Percentiles rank a stretch among this genome's conserved stretches.
Evolutionary conservation across 2,888 invertebrate species (phyloP).

Genomic region (Argyresthia albistria): DNA sequence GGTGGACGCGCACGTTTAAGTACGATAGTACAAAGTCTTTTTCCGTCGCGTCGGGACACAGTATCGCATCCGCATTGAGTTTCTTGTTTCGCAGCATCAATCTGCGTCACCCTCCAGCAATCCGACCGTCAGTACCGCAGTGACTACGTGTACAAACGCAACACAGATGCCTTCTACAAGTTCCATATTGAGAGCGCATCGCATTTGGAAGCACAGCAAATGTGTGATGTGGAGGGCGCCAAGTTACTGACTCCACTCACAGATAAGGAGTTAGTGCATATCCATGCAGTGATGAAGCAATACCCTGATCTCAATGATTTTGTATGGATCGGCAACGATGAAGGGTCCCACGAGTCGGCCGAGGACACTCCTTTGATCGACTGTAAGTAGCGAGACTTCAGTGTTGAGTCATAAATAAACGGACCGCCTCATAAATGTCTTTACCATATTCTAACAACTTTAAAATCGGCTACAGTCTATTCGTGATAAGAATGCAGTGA

Average conservation of each 20-base stretch:
- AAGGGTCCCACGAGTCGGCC: conserved; percentile 25
- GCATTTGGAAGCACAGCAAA: conserved; percentile 2
- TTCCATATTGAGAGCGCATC: conserved; percentile 28
- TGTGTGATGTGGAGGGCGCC: conserved; percentile 24
- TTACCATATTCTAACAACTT: too few relatives aligned
- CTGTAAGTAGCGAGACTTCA: conserved; percentile 15
- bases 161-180: conserved; percentile 43
- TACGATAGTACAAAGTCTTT: too few relatives aligned
- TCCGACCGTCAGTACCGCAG: conserved; percentile 20
- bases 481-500: too few relatives aligned
- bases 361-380: conserved; percentile 25
- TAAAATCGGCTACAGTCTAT: too few relatives aligned
- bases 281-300: conserved; percentile 36
- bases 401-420: too few relatives aligned
- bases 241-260: conserved; percentile 25
- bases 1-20: too few relatives aligned
- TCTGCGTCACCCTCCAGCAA: too few relatives aligned
- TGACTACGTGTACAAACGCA: conserved; percentile 38
- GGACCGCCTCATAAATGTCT: too few relatives aligned
- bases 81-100: too few relatives aligned
- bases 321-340: conserved; percentile 32
- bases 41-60: too few relatives aligned
- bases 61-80: too few relatives aligned
- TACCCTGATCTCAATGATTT: conserved; percentile 34
- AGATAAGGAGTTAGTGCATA: conserved; percentile 25